A percentile compares a stretch with the other conserved stretches of the same genome.
Evolutionary conservation across 1,140 invertebrate genomes (phyloP).

Genomic region (Aphaenogaster rudis): DNA sequence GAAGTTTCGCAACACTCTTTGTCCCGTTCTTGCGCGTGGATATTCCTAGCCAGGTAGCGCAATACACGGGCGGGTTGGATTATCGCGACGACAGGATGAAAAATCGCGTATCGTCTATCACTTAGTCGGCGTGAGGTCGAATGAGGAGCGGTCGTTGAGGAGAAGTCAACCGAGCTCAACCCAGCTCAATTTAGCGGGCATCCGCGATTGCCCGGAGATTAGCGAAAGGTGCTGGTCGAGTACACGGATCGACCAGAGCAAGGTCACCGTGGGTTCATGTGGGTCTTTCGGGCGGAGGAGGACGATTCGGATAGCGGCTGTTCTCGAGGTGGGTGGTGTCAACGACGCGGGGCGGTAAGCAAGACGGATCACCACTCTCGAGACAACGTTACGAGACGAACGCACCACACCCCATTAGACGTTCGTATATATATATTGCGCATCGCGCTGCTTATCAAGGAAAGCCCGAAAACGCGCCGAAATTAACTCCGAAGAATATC

Average conservation of each 20-base stretch:
- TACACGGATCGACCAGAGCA: slow-evolving; percentile 61
- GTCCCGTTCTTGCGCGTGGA: neutral
- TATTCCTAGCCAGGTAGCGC: neutral
- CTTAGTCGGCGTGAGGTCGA: slow-evolving; percentile 46
- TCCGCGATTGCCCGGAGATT: slow-evolving; percentile 70
- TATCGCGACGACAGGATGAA: slow-evolving; percentile 64
- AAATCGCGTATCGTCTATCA: slow-evolving; percentile 61
- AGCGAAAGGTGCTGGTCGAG: slow-evolving; percentile 50
- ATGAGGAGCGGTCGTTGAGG: slow-evolving; percentile 41
- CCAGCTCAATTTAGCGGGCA: slow-evolving; percentile 66
- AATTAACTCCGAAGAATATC: slow-evolving; percentile 14
- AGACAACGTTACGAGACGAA: slow-evolving; percentile 77
- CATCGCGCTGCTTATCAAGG: slow-evolving; percentile 38
- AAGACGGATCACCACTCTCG: slow-evolving; percentile 81
- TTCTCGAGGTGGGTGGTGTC: slow-evolving; percentile 80
- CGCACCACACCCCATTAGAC: slow-evolving; percentile 73
- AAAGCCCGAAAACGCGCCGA: neutral
- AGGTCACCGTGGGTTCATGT: slow-evolving; percentile 61
- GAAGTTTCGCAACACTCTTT: neutral
- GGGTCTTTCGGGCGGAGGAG: slow-evolving; percentile 48
- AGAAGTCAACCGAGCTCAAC: slow-evolving; percentile 60
- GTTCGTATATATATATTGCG: slow-evolving; percentile 38
- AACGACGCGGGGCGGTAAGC: slow-evolving; percentile 77
- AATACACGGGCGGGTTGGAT: neutral
- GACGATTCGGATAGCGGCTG: slow-evolving; percentile 71